Conservation (phyloP, 2,888 invertebrate genomes). For the Melieria omissa region DNA sequence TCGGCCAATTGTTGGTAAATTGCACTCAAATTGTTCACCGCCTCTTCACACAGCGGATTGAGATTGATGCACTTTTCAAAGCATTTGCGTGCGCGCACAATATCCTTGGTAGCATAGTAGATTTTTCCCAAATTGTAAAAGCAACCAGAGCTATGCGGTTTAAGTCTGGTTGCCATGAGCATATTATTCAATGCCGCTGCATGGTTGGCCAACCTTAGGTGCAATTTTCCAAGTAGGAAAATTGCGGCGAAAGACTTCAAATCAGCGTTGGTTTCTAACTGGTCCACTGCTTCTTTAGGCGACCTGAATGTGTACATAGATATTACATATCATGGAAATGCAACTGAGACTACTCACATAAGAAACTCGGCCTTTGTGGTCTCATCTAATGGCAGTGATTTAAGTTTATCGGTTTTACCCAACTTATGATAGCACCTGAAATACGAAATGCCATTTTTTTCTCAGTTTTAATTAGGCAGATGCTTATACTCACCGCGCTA, state of each 20-base stretch:
- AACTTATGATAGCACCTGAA: conserved; percentile 57
- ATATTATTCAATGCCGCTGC: conserved; percentile 74
- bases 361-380: conserved; percentile 53
- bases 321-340: neutral
- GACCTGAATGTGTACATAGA: conserved; percentile 44
- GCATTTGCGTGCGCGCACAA: conserved; percentile 82
- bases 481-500: conserved; percentile 53
- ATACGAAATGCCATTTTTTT: neutral
- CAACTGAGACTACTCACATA: conserved; percentile 47
- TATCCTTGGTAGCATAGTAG: conserved; percentile 75
- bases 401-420: conserved; percentile 45
- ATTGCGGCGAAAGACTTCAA: conserved; percentile 54
- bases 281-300: conserved; percentile 70
- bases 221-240: conserved; percentile 56
- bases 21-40: conserved; percentile 80
- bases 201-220: conserved; percentile 67
- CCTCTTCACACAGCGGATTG: conserved; percentile 74
- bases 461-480: neutral
- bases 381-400: conserved; percentile 47
- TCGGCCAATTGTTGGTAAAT: conserved; percentile 77
- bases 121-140: conserved; percentile 82
- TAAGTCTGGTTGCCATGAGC: conserved; percentile 77
- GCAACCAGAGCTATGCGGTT: conserved; percentile 79
- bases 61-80: conserved; percentile 85
- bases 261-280: conserved; percentile 64